phyloP scores from a whole-genome alignment of 2,888 invertebrate genomes.

The Crepidodera aurea region DNA sequence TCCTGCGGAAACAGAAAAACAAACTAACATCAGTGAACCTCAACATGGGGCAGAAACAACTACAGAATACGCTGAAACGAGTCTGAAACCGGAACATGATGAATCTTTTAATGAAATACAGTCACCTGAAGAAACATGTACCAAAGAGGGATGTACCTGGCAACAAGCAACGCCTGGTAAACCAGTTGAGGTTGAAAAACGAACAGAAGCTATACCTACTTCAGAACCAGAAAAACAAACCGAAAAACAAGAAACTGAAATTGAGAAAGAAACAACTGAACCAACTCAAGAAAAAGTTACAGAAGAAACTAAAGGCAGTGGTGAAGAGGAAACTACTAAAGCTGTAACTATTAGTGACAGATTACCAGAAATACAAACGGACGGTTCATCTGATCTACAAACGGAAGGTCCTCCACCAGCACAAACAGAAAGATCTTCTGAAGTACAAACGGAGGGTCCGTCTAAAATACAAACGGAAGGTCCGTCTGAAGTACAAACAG shows the following conservation, averaged over 20 bases:
- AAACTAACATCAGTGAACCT: conserved; percentile 11
- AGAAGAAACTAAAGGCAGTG: not conserved
- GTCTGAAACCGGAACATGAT: conserved; percentile 5
- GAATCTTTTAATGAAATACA: conserved; percentile 36
- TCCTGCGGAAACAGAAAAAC: conserved; percentile 14
- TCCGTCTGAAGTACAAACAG: not conserved
- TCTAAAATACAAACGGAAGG: no score
- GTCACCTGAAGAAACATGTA: conserved; percentile 13
- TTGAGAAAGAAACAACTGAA: not conserved
- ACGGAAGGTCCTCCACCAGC: no score
- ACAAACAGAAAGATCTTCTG: no score
- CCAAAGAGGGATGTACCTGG: conserved; percentile 14
- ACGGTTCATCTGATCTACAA: no score
- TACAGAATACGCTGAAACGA: conserved; percentile 1
- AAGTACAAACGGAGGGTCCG: no score
- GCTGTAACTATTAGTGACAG: conserved; percentile 2
- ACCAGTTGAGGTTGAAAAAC: conserved; percentile 22
- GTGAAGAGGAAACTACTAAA: not conserved
- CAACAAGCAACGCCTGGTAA: conserved; percentile 22
- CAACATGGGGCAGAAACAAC: not conserved
- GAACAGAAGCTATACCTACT: conserved; percentile 19
- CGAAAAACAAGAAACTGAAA: not conserved
- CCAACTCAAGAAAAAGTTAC: not conserved
- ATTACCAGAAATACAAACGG: conserved; percentile 22
- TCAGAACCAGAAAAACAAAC: not conserved